Base-by-base conservation (phyloP, 2,113 vertebrate species). In the Lophura nycthemera region DNA sequence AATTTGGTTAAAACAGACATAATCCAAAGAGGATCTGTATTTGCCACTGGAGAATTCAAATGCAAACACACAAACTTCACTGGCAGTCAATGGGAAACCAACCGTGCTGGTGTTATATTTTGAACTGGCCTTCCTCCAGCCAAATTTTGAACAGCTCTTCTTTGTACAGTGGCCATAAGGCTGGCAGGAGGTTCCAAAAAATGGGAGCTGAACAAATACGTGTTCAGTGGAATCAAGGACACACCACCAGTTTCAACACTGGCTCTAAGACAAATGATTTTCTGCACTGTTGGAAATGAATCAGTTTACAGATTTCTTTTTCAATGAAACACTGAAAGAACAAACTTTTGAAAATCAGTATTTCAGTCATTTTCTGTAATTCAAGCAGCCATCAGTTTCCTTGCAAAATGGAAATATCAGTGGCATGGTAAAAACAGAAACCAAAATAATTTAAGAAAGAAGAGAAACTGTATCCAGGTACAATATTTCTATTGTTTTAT, bases 101-200 rank as follows among this genome's bases (percentile, higher is more conserved):
- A 10, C 13, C 2, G 8, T 21, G 29, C 25, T 92, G 90, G 65
- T 86, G 52, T 83, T 75, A 43, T 89, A 48, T 69, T 96, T 83
- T 74, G 57, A 80, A 88, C 48, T 94, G 92, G 50, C 65, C 52
- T 89, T 92, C 65, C 25, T 95, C 76, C 91, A 93, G 83, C 43
- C 86, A 40, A 69, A 66, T 90, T 50, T 19, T 83, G 75, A 95
- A 96, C 43, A 92, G 72, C 43, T 93, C 70, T 70, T 93, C 73
- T 89, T 93, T 95, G 66, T 95, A 72, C 29, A 38, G 9, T 36
- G 40, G 79, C 85, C 79, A 83, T 67, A 89, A 90, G 88, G 69
- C 38, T 0, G 0, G 42, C 47, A 32, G 69, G 78, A 75, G 0
- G 0, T 78, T 93, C 72, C 90, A 88, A 32, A 91, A 63, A 61